Conservation (phyloP, 2,888 invertebrate genomes). For the Cosmorhoe ocellata region DNA sequence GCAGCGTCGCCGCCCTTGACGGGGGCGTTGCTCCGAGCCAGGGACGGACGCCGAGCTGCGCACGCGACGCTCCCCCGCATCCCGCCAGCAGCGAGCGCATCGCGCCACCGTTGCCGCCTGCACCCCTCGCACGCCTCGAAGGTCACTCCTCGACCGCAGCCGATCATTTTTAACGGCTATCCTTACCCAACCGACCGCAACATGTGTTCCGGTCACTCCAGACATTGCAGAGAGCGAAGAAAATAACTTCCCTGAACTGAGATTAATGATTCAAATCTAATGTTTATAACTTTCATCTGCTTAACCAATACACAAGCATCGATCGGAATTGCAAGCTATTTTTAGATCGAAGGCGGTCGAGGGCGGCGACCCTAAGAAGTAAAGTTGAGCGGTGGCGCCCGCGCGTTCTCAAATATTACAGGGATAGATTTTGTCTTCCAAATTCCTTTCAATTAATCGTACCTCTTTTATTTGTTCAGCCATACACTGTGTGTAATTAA, state of each 20-base stretch:
- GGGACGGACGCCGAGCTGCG: constrained; percentile 77
- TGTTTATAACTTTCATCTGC: constrained; percentile 42
- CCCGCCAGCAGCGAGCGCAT: constrained; percentile 39
- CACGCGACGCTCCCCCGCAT: constrained; percentile 76
- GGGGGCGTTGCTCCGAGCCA: constrained; percentile 82
- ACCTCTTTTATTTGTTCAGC: not conserved
- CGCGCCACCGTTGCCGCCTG: constrained; percentile 35
- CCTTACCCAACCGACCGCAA: constrained; percentile 32
- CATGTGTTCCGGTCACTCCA: constrained; percentile 23
- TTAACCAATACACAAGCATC: constrained; percentile 51
- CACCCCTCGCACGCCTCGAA: constrained; percentile 42
- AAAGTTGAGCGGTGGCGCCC: constrained; percentile 53
- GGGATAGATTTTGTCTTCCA: not conserved
- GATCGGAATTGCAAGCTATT: constrained; percentile 58
- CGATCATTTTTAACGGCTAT: constrained; percentile 38
- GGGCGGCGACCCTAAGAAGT: constrained; percentile 70
- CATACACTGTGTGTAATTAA: too few relatives aligned
- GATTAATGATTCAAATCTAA: constrained; percentile 32
- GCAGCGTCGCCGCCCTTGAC: constrained; percentile 82
- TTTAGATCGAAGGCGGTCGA: constrained; percentile 65
- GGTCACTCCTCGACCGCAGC: constrained; percentile 40
- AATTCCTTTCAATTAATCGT: not conserved
- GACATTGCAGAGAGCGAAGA: constrained; percentile 12
- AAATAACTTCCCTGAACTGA: constrained; percentile 21
- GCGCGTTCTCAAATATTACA: constrained; percentile 38